phyloP scores from a whole-genome alignment of 1,140 invertebrate genomes.

The Tetragnatha versicolor region DNA sequence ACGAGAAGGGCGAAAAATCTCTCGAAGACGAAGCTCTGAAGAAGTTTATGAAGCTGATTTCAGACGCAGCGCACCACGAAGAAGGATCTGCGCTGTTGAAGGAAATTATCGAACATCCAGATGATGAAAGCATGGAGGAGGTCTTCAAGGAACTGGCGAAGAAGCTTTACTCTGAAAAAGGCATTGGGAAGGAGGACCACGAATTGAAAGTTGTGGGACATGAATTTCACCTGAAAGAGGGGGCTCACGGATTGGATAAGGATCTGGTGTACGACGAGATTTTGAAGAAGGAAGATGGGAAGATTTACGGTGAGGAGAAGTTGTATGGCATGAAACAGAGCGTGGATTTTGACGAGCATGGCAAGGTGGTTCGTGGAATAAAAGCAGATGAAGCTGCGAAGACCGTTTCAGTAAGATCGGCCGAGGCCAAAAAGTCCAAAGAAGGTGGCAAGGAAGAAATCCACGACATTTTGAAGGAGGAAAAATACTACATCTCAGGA shows the following conservation, averaged over 20 bases:
- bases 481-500: background rate
- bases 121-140: background rate
- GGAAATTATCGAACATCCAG: too few species aligned
- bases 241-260: background rate
- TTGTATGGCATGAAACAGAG: background rate
- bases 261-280: conserved; percentile 15
- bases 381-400: background rate
- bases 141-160: background rate
- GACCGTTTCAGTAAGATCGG: background rate
- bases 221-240: background rate
- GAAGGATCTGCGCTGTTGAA: background rate
- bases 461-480: conserved; percentile 24
- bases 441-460: background rate
- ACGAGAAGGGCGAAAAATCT: background rate
- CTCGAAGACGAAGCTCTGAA: background rate
- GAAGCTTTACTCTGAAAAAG: background rate
- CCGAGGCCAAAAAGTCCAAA: background rate
- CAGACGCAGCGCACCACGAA: background rate
- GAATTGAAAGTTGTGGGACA: background rate
- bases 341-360: background rate
- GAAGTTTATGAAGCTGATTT: background rate
- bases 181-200: background rate
- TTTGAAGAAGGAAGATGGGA: conserved; percentile 15
- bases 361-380: background rate
- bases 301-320: background rate